phyloP scores from a whole-genome alignment of 92 coral and sea anemone species.

The Porites rus region DNA sequence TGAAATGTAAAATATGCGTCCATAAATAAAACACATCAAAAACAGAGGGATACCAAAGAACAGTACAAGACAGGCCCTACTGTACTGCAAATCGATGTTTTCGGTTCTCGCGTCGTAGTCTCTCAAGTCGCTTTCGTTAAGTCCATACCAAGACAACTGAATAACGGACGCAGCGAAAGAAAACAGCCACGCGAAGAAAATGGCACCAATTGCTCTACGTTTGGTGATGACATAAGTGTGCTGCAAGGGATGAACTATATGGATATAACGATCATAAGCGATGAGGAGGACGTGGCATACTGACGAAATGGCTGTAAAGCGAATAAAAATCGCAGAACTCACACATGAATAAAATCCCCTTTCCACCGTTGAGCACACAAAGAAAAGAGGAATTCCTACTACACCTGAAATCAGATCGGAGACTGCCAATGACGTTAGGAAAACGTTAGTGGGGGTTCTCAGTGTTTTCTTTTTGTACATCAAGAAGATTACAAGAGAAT shows the following conservation, averaged over 20 bases:
- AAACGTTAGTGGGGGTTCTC: slow-evolving; percentile 64
- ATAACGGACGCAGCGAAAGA: slow-evolving; percentile 46
- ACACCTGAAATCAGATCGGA: slow-evolving; percentile 85
- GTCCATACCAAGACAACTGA: slow-evolving; percentile 71
- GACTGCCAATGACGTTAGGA: slow-evolving; percentile 81
- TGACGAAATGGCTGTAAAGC: slow-evolving; percentile 84
- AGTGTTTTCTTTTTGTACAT: slow-evolving; percentile 51
- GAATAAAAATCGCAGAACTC: slow-evolving; percentile 66
- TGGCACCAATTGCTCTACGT: slow-evolving; percentile 40
- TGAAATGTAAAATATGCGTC: slow-evolving; percentile 35
- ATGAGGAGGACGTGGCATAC: slow-evolving; percentile 87
- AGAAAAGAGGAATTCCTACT: slow-evolving; percentile 77
- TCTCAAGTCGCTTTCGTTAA: slow-evolving; percentile 14
- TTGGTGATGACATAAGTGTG: slow-evolving; percentile 56
- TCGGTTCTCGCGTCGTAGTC: slow-evolving; percentile 33
- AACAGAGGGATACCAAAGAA: slow-evolving; percentile 52
- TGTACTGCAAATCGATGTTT: slow-evolving; percentile 4
- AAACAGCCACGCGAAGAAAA: slow-evolving; percentile 48
- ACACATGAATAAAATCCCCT: slow-evolving; percentile 48
- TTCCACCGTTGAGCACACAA: slow-evolving; percentile 61
- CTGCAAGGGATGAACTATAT: slow-evolving; percentile 77
- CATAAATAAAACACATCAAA: slow-evolving; percentile 41
- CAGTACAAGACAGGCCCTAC: slow-evolving; percentile 42
- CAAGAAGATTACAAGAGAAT: slow-evolving; percentile 33
- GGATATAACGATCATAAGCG: slow-evolving; percentile 82